These are phyloP conservation scores for Leptarthrus brevirostris DNA, from an alignment of 2,888 invertebrate species.

Conservation along the genomic window DNA sequence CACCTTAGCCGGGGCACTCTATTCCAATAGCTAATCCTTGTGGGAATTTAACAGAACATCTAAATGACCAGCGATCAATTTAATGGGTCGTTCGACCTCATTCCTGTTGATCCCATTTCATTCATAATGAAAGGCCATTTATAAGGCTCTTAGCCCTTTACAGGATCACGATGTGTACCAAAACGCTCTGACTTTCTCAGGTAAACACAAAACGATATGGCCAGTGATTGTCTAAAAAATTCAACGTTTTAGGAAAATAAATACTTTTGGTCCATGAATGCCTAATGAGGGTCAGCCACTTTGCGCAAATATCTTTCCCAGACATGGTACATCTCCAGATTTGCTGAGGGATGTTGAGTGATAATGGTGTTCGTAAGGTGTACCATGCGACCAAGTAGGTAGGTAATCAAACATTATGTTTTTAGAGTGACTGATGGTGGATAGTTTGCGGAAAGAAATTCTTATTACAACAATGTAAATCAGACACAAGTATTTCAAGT, in stretches of 20 bases:
- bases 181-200: background rate
- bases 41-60: slow-evolving; percentile 46
- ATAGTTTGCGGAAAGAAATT: background rate
- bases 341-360: background rate
- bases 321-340: background rate
- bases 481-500: slow-evolving; percentile 23
- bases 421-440: background rate
- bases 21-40: slow-evolving; percentile 33
- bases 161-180: background rate
- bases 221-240: slow-evolving; percentile 30
- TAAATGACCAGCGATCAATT: slow-evolving; percentile 47
- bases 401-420: background rate
- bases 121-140: slow-evolving; percentile 47
- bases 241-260: slow-evolving; percentile 41
- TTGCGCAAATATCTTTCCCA: slow-evolving; percentile 30
- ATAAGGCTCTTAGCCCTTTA: slow-evolving; percentile 44
- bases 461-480: slow-evolving; percentile 1
- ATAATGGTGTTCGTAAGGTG: background rate
- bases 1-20: background rate
- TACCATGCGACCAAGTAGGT: background rate
- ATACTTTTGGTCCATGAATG: slow-evolving; percentile 40
- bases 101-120: slow-evolving; percentile 39
- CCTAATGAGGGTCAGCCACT: slow-evolving; percentile 45
- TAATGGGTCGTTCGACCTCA: slow-evolving; percentile 43
- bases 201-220: slow-evolving; percentile 33